These are phyloP conservation scores for Papilio machaon DNA, from an alignment of 1,140 invertebrate species.

Conservation along the genomic window DNA sequence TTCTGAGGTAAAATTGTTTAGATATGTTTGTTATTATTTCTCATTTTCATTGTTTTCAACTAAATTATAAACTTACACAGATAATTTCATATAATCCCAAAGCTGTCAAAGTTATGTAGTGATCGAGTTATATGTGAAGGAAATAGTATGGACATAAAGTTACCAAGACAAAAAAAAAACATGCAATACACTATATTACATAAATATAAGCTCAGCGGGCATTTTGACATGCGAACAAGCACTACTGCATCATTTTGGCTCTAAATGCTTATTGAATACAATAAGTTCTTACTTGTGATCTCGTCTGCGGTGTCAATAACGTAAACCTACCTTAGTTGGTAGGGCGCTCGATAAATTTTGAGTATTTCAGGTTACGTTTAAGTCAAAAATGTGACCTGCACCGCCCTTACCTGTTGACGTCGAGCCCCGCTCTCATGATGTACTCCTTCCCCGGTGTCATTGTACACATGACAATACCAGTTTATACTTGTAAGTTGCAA, in stretches of 20 bases:
- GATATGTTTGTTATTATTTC: no score
- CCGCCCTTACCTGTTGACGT: neutral
- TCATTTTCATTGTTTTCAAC: neutral
- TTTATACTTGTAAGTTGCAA: conserved; percentile 9
- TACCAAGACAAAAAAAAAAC: conserved; percentile 64
- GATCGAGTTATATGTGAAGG: conserved; percentile 25
- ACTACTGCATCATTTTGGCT: conserved; percentile 64
- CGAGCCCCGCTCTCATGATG: neutral
- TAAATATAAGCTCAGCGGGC: conserved; percentile 49
- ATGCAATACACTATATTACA: conserved; percentile 60
- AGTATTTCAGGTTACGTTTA: neutral
- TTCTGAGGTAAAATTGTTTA: no score
- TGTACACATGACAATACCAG: neutral
- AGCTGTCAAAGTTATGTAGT: neutral
- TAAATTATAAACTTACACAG: neutral
- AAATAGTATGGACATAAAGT: neutral
- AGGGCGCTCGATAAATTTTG: neutral
- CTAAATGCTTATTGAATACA: conserved; percentile 21
- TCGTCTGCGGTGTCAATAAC: conserved; percentile 2
- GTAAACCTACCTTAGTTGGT: neutral
- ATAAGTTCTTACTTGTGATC: conserved; percentile 39
- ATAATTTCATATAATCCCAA: neutral
- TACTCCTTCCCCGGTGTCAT: neutral
- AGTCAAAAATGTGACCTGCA: neutral
- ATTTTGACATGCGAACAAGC: conserved; percentile 58